These are phyloP conservation scores for Festucalex cinctus DNA, from an alignment of 2,113 vertebrate species.

Conservation along the genomic window DNA sequence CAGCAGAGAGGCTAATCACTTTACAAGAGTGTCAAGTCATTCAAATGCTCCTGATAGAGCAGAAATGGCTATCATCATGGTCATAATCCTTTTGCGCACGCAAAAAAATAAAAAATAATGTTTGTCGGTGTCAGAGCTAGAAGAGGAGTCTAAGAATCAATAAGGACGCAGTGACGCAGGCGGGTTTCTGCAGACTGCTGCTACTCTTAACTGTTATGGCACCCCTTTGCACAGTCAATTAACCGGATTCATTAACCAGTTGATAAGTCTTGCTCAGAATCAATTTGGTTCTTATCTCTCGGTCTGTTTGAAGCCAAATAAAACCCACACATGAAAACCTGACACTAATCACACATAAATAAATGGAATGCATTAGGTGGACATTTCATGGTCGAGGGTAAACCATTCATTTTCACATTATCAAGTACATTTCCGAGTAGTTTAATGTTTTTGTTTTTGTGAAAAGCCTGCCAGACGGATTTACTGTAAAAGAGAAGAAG, in stretches of 20 bases:
- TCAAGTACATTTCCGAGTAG: constrained; percentile 17
- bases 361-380: constrained; percentile 54
- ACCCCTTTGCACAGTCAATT: constrained; percentile 70
- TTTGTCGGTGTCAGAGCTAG: constrained; percentile 39
- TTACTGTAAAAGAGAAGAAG: background rate
- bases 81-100: constrained; percentile 45
- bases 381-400: constrained; percentile 54
- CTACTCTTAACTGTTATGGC: constrained; percentile 51
- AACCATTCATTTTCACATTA: constrained; percentile 29
- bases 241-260: constrained; percentile 72
- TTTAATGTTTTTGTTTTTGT: background rate
- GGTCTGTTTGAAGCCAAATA: constrained; percentile 63
- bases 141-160: constrained; percentile 56
- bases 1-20: constrained; percentile 47
- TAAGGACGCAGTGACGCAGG: constrained; percentile 46
- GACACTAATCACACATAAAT: constrained; percentile 67
- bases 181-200: constrained; percentile 32
- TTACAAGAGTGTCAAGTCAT: constrained; percentile 52
- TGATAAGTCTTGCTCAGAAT: constrained; percentile 65
- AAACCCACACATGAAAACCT: constrained; percentile 37
- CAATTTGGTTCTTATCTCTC: constrained; percentile 62
- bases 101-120: constrained; percentile 41
- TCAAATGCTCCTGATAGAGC: constrained; percentile 33
- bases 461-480: background rate
- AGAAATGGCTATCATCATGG: constrained; percentile 45